Base-by-base conservation (phyloP, 2,888 invertebrate genomes). In the Stegana nigrithorax region DNA sequence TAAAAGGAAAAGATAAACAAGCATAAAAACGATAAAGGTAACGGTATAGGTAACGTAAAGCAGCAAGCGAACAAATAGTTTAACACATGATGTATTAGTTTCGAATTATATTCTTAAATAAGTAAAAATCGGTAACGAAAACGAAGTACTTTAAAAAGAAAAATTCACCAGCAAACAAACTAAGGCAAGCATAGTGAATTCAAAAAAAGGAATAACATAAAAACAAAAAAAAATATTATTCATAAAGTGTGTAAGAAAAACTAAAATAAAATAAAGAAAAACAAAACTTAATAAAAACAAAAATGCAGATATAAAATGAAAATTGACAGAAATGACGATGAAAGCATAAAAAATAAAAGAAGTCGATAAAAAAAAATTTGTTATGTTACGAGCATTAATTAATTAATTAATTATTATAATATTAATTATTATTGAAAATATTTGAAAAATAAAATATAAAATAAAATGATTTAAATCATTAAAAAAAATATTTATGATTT, bases 351-450 rank as follows among this genome's bases (percentile, higher is more conserved):
- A 32, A 44, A 4, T 12, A 32, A 55, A 32, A n/a, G 21, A 17
- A 56, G 60, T 14, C 47, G 36, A 39, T 39, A 59, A 60, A 71
- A 67, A 67, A 72, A 75, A 72, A 80, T 80, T 81, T 76, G 76
- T 78, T 82, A 80, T 83, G 81, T 81, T 80, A 79, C 73, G 74
- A 77, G 77, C 80, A 81, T 81, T 81, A 76, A 80, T 81, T 73
- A 74, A 44, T 68, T 64, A 67, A 73, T 73, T 81, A 76, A 81
- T 81, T 79, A 76, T 79, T 78, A 80, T 80, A 75, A 80, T 78
- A 75, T 73, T 75, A 73, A 75, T 78, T 78, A 79, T 75, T 80
- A 79, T 76, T 80, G 74, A 81, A 77, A 78, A 78, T 80, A 80
- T 80, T 80, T 78, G 76, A 80, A 69, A 75, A 73, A 78, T 75